Evolutionary conservation across 2,113 vertebrate species (phyloP).

Genomic region (Gymnorhina tibicen): DNA sequence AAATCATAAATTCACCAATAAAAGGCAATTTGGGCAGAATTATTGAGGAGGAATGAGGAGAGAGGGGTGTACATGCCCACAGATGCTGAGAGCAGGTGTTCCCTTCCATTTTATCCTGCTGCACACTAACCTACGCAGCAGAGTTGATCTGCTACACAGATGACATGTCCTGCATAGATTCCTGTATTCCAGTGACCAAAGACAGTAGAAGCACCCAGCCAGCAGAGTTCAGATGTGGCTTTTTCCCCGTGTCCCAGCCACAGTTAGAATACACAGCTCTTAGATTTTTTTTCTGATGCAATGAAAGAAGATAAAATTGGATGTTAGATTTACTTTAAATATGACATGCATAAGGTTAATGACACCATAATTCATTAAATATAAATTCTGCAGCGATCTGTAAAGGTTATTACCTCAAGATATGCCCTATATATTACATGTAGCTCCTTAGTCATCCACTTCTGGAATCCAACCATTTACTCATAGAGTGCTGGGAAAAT

Average conservation of each 20-base stretch:
- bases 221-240: neutral
- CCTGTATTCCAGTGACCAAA: neutral
- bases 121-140: neutral
- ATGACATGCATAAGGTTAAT: neutral
- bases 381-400: neutral
- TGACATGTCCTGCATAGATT: neutral
- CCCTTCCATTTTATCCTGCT: neutral
- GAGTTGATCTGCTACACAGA: neutral
- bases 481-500: neutral
- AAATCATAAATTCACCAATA: neutral
- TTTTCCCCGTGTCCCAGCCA: neutral
- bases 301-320: neutral
- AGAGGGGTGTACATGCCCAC: neutral
- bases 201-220: neutral
- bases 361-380: neutral
- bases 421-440: neutral
- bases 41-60: neutral
- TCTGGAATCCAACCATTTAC: neutral
- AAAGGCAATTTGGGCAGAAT: neutral
- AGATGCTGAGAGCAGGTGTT: neutral
- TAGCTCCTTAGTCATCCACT: neutral
- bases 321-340: neutral
- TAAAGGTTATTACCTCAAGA: slow-evolving; percentile 2
- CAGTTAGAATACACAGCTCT: neutral
- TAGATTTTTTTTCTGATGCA: neutral